Base-by-base conservation (phyloP, 2,797 vertebrate genomes). In the Pelobates cultripes region DNA sequence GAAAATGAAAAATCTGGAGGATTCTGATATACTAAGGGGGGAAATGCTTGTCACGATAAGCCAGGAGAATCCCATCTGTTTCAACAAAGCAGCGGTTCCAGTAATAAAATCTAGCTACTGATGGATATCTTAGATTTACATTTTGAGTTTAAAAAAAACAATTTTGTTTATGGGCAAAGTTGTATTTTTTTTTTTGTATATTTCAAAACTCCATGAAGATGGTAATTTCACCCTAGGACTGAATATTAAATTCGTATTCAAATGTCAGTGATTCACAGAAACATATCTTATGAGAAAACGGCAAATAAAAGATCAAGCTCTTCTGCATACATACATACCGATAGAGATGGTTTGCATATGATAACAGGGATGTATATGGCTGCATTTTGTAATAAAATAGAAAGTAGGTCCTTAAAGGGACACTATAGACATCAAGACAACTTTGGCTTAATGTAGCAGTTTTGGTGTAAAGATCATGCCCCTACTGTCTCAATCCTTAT, bases 61-160 rank as follows among this genome's bases (percentile, higher is more conserved):
- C n/a, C 61, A 88, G 87, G 84, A 86, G 88, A 7, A 81, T 88
- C 85, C 89, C 88, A 88, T 91, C 89, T 91, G 88, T 93, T 91
- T 92, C 86, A 89, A 94, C 88, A 91, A 93, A 91, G 89, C 88
- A 89, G 89, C 90, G 89, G 90, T 89, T 77, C 8, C 83, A 47
- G 86, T 89, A 91, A 92, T 91, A 91, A 93, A 91, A 93, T 87
- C 83, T 85, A 87, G 85, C 41, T 70, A 76, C 88, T 91, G 92
- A 93, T 92, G 90, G 92, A 94, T 94, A 90, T 87, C 89, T 89
- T 90, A 73, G 86, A 92, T 92, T 93, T 91, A 88, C 89, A 88
- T 85, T 75, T 28, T 87, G 88, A 88, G 86, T 86, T 86, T 90
- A 85, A 89, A 28, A 87, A 92, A 92, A 88, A 87, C 90, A 92